These are phyloP conservation scores for Pelecanus crispus DNA, from an alignment of 2,113 vertebrate species.

Conservation along the genomic window DNA sequence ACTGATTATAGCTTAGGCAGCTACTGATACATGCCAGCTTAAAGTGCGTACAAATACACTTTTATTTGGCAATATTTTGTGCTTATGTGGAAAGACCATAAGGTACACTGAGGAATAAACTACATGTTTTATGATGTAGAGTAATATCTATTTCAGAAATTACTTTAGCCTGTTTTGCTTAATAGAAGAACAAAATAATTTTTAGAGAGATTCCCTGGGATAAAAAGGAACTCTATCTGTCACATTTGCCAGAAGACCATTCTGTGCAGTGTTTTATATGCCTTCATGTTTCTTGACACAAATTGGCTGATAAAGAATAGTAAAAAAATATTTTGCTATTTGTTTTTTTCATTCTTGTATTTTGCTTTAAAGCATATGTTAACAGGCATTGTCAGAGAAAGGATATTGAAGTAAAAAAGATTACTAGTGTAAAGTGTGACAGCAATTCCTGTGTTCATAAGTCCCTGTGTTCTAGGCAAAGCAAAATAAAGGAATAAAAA, in stretches of 20 bases:
- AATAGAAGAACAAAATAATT: neutral
- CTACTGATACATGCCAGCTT: neutral
- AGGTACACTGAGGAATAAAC: neutral
- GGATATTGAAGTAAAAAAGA: neutral
- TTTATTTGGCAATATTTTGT: neutral
- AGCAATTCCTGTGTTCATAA: neutral
- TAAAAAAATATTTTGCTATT: neutral
- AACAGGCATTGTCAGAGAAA: neutral
- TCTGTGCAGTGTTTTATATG: neutral
- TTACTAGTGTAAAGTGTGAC: neutral
- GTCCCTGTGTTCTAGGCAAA: neutral
- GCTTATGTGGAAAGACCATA: neutral
- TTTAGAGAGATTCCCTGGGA: neutral
- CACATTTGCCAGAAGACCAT: neutral
- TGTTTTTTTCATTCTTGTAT: neutral
- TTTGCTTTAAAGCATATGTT: neutral
- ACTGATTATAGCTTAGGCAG: neutral
- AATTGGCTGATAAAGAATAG: neutral
- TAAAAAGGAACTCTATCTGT: neutral
- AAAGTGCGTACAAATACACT: neutral
- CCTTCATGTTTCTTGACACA: neutral
- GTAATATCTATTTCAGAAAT: neutral
- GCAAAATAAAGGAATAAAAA: neutral
- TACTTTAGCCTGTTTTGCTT: neutral
- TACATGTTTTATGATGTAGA: neutral